These are phyloP conservation scores for Pelobates fuscus DNA, from an alignment of 2,113 vertebrate species.

Conservation along the genomic window DNA sequence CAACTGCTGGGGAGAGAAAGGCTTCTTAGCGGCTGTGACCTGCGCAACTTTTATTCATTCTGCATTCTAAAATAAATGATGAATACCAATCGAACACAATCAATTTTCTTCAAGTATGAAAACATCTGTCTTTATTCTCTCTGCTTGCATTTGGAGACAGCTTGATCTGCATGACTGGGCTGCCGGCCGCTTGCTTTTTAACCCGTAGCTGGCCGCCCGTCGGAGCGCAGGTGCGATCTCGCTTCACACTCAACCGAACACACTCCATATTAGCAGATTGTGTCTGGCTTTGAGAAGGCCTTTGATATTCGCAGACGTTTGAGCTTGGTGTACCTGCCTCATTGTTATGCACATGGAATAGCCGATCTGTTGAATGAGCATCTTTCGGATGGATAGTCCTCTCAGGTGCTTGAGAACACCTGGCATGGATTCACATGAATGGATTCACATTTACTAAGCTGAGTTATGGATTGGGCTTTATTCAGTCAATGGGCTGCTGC, in stretches of 20 bases:
- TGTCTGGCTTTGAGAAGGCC: not conserved
- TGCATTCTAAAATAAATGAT: slow-evolving; percentile 69
- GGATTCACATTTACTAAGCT: not conserved
- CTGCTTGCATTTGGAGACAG: not conserved
- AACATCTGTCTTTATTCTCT: slow-evolving; percentile 58
- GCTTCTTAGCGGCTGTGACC: slow-evolving; percentile 76
- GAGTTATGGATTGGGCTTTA: not conserved
- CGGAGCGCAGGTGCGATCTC: not conserved
- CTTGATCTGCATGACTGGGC: not conserved
- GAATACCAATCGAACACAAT: slow-evolving; percentile 63
- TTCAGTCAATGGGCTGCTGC: too few species aligned
- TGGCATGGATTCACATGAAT: not conserved
- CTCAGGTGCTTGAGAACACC: not conserved
- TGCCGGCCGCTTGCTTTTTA: not conserved
- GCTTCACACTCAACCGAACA: not conserved
- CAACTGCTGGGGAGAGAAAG: slow-evolving; percentile 77
- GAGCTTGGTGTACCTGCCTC: not conserved
- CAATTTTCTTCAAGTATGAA: slow-evolving; percentile 54
- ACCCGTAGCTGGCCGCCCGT: not conserved
- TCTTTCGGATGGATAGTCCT: not conserved
- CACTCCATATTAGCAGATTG: not conserved
- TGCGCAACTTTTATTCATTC: slow-evolving; percentile 66
- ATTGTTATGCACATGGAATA: not conserved
- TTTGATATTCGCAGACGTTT: not conserved
- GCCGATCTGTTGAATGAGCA: not conserved